Evolutionary conservation across 2,888 invertebrate genomes (phyloP), one percentile per base, ranked within the genome.

Genomic region (Neria commutata): DNA sequence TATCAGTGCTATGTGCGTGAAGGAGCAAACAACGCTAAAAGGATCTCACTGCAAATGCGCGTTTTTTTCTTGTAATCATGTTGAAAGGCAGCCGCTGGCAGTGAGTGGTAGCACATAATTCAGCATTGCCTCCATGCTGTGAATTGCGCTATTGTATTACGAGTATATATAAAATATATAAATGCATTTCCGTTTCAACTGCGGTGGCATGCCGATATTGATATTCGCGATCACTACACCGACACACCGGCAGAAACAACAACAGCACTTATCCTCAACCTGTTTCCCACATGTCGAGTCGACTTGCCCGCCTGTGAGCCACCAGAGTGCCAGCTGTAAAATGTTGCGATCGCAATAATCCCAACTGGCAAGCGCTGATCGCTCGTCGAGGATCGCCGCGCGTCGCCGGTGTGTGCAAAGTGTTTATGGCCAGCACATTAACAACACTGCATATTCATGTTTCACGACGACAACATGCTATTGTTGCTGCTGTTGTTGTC

Each of bases 361-460:
- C 42, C 5, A n/a, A n/a, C n/a, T 21, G 42, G 42, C 19, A 42
- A 5, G 10, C 5, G 6, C 42, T 8, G 16, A 14, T 16, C 16
- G 37, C 24, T 17, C 25, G 40, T 16, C 47, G n/a, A 26, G 14
- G 48, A n/a, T n/a, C 26, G 48, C 10, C 14, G 21, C 40, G 29
- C 19, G 17, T 8, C 49, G 29, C 17, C 21, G 19, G 2, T 23
- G 24, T 37, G 72, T 66, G 69, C 65, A 73, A 76, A 76, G 75
- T 76, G 76, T 76, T 76, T 75, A 76, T 72, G 75, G 73, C 72
- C 63, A 71, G 74, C 71, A 70, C 74, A 76, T 76, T 76, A 76
- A 76, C 73, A 70, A 75, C 73, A 72, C 76, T 73, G 76, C 74
- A 76, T 76, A 76, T 76, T 76, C 76, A 76, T 76, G 76, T 76